These are phyloP conservation scores for Geotrypetes seraphini DNA, from an alignment of 2,797 vertebrate species.

Conservation along the genomic window DNA sequence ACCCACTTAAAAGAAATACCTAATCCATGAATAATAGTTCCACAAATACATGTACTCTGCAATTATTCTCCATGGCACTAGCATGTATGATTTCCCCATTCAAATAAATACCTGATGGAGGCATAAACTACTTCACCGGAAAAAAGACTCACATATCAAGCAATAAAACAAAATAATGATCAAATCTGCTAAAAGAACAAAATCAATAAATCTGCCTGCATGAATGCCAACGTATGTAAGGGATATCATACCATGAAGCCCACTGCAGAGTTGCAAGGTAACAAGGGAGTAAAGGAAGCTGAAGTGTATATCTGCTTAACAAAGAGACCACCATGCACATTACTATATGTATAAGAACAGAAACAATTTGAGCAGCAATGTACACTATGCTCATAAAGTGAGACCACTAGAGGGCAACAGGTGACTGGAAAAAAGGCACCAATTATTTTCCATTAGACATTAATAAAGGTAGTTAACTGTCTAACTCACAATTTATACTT, in stretches of 20 bases:
- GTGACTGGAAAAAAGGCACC: constrained; percentile 3
- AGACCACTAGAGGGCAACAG: constrained; percentile 34
- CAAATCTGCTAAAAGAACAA: neutral
- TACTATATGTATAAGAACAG: neutral
- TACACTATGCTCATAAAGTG: neutral
- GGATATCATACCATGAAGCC: neutral
- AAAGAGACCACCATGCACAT: neutral
- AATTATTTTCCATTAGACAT: too few species aligned
- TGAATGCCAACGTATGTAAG: neutral
- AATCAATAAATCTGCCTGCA: constrained; percentile 1
- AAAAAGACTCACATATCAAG: neutral
- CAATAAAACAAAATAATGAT: neutral
- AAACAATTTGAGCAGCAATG: neutral
- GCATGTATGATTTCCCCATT: neutral
- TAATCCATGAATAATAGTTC: neutral
- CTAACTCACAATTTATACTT: too few species aligned
- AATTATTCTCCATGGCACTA: neutral
- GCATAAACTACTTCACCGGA: neutral
- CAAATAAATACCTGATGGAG: neutral
- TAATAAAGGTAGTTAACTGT: too few species aligned
- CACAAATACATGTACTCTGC: neutral
- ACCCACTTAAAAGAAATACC: neutral
- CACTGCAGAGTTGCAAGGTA: neutral
- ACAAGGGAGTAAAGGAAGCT: neutral
- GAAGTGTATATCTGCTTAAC: neutral